Evolutionary conservation across 1,140 invertebrate genomes (phyloP).

Genomic region (Rhynchophorus ferrugineus): DNA sequence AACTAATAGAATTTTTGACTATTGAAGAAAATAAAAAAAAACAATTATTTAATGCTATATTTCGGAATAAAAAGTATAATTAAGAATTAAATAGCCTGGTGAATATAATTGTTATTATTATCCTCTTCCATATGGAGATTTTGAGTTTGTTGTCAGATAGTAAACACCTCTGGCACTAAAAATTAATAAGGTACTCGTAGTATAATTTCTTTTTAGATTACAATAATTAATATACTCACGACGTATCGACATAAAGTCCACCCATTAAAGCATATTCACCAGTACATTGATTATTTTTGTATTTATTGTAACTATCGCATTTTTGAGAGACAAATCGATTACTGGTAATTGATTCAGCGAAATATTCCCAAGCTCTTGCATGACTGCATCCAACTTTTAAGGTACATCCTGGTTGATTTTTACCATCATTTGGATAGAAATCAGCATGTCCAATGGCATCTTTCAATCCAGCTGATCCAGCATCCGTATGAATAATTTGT

Average conservation of each 20-base stretch:
- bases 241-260: constrained; percentile 9
- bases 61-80: no score
- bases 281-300: not conserved
- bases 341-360: constrained; percentile 58
- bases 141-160: constrained; percentile 12
- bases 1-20: no score
- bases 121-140: constrained; percentile 10
- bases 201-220: not conserved
- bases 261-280: constrained; percentile 4
- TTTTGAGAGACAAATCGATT: constrained; percentile 6
- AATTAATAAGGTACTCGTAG: no score
- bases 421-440: constrained; percentile 76
- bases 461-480: constrained; percentile 53
- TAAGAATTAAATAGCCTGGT: no score
- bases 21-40: no score
- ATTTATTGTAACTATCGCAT: constrained; percentile 2
- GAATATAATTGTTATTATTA: no score
- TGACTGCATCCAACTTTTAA: constrained; percentile 57
- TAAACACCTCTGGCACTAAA: constrained; percentile 14
- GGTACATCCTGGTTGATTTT: constrained; percentile 63
- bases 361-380: constrained; percentile 63
- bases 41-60: no score
- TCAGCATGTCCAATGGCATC: constrained; percentile 62
- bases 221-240: constrained; percentile 1
- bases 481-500: constrained; percentile 57